These are phyloP conservation scores for Heliconius charithonia DNA, from an alignment of 2,888 invertebrate genomes.

Conservation along the genomic window DNA sequence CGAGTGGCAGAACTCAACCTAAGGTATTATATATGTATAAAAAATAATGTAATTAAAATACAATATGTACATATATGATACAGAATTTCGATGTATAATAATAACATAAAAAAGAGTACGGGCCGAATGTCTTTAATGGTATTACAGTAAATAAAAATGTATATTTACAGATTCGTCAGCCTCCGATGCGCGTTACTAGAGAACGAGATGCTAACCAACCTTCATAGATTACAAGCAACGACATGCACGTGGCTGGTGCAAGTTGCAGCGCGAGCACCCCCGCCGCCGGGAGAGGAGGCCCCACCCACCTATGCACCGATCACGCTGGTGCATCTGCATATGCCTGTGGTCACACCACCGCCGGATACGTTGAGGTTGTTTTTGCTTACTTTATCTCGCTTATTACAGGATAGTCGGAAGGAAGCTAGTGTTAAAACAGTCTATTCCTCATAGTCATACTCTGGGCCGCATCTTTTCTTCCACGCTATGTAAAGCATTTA, in stretches of 20 bases:
- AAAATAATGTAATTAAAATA: too few relatives aligned
- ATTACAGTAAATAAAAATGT: neutral
- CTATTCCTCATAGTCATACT: too few relatives aligned
- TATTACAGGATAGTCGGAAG: too few relatives aligned
- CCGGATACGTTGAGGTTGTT: slow-evolving; percentile 87
- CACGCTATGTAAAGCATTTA: too few relatives aligned
- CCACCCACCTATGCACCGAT: slow-evolving; percentile 85
- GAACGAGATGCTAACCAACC: slow-evolving; percentile 87
- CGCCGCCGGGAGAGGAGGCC: slow-evolving; percentile 60
- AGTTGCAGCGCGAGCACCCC: slow-evolving; percentile 84
- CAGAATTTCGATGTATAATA: too few relatives aligned
- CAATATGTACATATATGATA: too few relatives aligned
- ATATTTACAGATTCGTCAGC: slow-evolving; percentile 85
- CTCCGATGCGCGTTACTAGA: slow-evolving; percentile 90
- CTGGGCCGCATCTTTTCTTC: too few relatives aligned
- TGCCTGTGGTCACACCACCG: slow-evolving; percentile 86
- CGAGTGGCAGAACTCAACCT: too few relatives aligned
- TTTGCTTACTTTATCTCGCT: neutral
- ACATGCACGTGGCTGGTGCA: slow-evolving; percentile 94
- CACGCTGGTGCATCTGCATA: slow-evolving; percentile 78
- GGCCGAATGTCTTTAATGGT: too few relatives aligned
- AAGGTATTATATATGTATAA: too few relatives aligned
- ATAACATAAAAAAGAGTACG: too few relatives aligned
- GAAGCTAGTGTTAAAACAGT: too few relatives aligned
- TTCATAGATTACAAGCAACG: slow-evolving; percentile 90